Evolutionary conservation across 1,140 invertebrate genomes (phyloP).

Genomic region (Bombus impatiens): DNA sequence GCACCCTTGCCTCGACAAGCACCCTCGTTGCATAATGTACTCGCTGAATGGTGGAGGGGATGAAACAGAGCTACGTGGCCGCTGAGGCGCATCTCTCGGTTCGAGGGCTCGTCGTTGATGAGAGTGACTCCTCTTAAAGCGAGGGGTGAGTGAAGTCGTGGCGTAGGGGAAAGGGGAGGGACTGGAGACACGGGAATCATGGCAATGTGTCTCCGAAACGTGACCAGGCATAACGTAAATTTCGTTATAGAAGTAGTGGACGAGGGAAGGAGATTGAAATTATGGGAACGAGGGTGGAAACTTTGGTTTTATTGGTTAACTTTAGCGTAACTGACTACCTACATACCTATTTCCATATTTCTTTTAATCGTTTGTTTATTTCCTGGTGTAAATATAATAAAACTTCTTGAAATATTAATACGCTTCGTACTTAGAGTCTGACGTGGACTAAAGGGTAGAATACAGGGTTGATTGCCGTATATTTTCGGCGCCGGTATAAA

Average conservation of each 20-base stretch:
- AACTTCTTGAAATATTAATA: too few relatives aligned
- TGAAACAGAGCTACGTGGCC: slow-evolving; percentile 46
- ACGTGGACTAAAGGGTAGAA: too few relatives aligned
- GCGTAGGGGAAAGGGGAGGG: neutral
- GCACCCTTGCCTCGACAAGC: slow-evolving; percentile 60
- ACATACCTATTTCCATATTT: too few relatives aligned
- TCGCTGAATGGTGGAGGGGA: slow-evolving; percentile 46
- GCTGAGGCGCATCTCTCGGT: slow-evolving; percentile 44
- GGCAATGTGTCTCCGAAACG: slow-evolving; percentile 57
- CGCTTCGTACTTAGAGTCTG: too few relatives aligned
- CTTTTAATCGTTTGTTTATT: too few relatives aligned
- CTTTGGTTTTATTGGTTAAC: too few relatives aligned
- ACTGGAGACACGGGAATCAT: slow-evolving; percentile 17
- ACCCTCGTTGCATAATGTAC: slow-evolving; percentile 70
- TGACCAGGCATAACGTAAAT: slow-evolving; percentile 61
- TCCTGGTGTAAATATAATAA: too few relatives aligned
- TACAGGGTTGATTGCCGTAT: too few relatives aligned
- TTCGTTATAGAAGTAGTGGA: slow-evolving; percentile 6
- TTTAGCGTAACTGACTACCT: too few relatives aligned
- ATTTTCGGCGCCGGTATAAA: too few relatives aligned
- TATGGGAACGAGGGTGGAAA: too few relatives aligned
- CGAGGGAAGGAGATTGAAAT: neutral
- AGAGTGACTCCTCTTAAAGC: slow-evolving; percentile 43
- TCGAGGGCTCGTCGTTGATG: slow-evolving; percentile 54
- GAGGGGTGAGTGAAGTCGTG: neutral